phyloP scores from a whole-genome alignment of 2,888 invertebrate genomes.

The Scaptomyza reducta region DNA sequence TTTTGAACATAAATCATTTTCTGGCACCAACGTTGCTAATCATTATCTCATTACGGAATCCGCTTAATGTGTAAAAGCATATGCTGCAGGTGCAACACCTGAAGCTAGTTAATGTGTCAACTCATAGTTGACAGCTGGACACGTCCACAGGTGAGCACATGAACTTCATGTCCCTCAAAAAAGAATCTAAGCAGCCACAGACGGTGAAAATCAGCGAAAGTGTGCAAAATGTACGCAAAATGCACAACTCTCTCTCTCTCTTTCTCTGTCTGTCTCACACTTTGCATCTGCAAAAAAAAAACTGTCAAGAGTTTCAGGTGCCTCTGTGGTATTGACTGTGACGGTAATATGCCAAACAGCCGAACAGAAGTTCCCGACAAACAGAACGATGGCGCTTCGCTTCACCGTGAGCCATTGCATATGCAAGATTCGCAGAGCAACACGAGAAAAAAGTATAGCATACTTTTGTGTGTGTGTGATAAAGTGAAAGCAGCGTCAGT shows the following conservation, averaged over 20 bases:
- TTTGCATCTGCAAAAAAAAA: neutral
- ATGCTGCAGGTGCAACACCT: constrained; percentile 28
- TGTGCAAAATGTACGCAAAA: constrained; percentile 46
- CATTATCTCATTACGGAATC: constrained; percentile 50
- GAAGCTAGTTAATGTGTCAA: constrained; percentile 51
- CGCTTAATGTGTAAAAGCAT: constrained; percentile 30
- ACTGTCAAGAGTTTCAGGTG: neutral
- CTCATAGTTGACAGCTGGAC: constrained; percentile 44
- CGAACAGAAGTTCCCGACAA: constrained; percentile 36
- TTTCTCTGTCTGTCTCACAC: neutral
- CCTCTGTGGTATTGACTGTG: constrained; percentile 38
- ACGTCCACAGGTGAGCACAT: constrained; percentile 39
- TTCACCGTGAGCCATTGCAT: constrained; percentile 61
- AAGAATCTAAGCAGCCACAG: constrained; percentile 47
- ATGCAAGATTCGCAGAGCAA: constrained; percentile 47
- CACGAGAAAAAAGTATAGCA: constrained; percentile 45
- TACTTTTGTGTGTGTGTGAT: constrained; percentile 59
- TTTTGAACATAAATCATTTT: no score
- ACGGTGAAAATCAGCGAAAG: constrained; percentile 50
- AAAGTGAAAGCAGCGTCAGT: constrained; percentile 65
- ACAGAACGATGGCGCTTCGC: constrained; percentile 19
- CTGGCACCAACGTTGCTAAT: constrained; percentile 2
- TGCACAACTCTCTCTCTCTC: neutral
- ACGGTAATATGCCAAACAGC: constrained; percentile 64
- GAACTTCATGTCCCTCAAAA: constrained; percentile 23